Evolutionary conservation across 2,888 invertebrate genomes (phyloP), one percentile per base, ranked within the genome.

Genomic region (Poecilus cupreus): DNA sequence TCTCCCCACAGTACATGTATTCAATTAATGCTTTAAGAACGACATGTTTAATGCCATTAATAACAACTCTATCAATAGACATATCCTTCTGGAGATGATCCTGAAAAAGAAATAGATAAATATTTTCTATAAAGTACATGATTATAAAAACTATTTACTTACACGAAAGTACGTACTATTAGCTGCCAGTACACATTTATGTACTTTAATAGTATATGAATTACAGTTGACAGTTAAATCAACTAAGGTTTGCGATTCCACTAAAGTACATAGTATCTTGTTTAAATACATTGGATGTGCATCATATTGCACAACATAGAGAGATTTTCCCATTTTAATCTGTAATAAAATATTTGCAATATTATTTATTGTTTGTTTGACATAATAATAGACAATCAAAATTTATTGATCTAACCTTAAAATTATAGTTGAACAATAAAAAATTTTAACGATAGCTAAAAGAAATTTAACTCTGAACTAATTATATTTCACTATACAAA

Each of bases 1-100:
- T 94, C 89, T 94, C 94, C 1, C 94, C 94, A 85, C 93, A 94
- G 86, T 95, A 95, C 93, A 95, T 94, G 85, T 94, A 94, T 87
- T 95, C 94, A 37, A 95, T 92, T 82, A 94, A 90, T 68, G 93
- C 93, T 88, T 94, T 94, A 82, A 95, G 89, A 32, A 94, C 93
- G 85, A 91, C 91, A 88, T 94, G 94, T 86, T 93, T 92, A 90
- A 94, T 92, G 86, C 94, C 94, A 84, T 92, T 90, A 82, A 94
- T 91, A 54, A 93, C 90, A 51, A 92, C 88, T 57, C 92, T 92
- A 84, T 93, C 92, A 8, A 91, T 91, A 11, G 89, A 87, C 84
- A 91, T 90, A 85, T 92, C 92, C 82, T 87, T 88, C 87, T 92
- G 92, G 64, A 93, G 87, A 83, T 92, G 91, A 85, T 93, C 92